Conservation (phyloP, 2,888 invertebrate species). For the Hemaris fuciformis region DNA sequence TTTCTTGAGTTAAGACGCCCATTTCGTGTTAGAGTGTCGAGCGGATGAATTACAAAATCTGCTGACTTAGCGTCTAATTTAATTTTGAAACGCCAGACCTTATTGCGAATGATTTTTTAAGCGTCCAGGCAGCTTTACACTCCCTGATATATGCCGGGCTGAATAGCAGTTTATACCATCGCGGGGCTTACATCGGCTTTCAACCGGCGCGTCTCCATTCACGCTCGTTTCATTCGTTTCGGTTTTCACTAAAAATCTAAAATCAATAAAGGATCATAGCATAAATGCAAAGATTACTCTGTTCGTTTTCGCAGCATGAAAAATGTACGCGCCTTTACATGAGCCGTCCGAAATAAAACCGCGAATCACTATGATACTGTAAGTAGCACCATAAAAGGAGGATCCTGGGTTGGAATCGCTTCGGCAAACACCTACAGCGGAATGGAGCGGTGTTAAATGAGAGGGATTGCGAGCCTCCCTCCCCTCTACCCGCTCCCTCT, state of each 20-base stretch:
- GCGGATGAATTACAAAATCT: slow-evolving; percentile 41
- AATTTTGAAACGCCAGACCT: slow-evolving; percentile 28
- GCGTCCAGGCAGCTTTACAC: slow-evolving; percentile 51
- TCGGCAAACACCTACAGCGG: slow-evolving; percentile 80
- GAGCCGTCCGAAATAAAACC: slow-evolving; percentile 80
- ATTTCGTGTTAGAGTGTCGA: slow-evolving; percentile 61
- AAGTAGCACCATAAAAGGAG: slow-evolving; percentile 78
- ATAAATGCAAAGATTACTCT: slow-evolving; percentile 81
- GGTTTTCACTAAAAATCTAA: slow-evolving; percentile 80
- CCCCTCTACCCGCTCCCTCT: slow-evolving; percentile 16
- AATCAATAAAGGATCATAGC: slow-evolving; percentile 81
- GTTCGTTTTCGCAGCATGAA: slow-evolving; percentile 74
- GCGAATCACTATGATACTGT: slow-evolving; percentile 80
- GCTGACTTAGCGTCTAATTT: slow-evolving; percentile 50
- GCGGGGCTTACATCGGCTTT: slow-evolving; percentile 76
- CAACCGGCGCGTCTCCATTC: slow-evolving; percentile 76
- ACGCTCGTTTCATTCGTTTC: slow-evolving; percentile 77
- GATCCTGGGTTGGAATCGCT: slow-evolving; percentile 75
- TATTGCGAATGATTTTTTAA: slow-evolving; percentile 31
- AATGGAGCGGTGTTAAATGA: slow-evolving; percentile 80
- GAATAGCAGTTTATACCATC: slow-evolving; percentile 78
- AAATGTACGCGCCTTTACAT: slow-evolving; percentile 76
- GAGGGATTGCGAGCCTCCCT: slow-evolving; percentile 69
- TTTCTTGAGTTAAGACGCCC: slow-evolving; percentile 62
- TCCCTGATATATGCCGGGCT: slow-evolving; percentile 62